Base-by-base conservation (phyloP, 2,888 invertebrate genomes). In the Unio delphinus region DNA sequence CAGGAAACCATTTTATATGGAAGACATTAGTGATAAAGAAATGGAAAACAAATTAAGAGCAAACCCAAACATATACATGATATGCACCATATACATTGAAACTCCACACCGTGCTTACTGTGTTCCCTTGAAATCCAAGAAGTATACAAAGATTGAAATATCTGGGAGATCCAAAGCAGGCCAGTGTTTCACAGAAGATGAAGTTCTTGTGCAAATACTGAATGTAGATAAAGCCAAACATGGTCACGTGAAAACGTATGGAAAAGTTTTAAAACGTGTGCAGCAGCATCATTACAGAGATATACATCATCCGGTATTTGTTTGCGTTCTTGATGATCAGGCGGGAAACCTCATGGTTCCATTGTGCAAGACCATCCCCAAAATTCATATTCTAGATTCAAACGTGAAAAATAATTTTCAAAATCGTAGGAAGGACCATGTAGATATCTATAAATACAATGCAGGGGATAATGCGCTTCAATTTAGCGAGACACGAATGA, bases 161-260 rank as follows among this genome's bases (percentile, higher is more conserved):
- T 74, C 73, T 34, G 81, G 81, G 11, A 55, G 81, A 45, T 71
- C 76, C 34, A 80, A 79, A 67, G 74, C 76, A 62, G 80, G 80
- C 30, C 74, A 78, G 60, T 70, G 68, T 23, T 82, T 76, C 64
- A 76, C 68, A 60, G 78, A 76, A 56, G 82, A 82, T 64, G 74
- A 74, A 67, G 82, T 80, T 45, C 71, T 80, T 5, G 82, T 82
- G 5, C 70, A 80, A 72, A 65, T 82, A 20, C 61, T 79, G 2
- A 71, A 69, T 30, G 34, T 56, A 58, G 61, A 70, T 26, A 63
- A 73, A 26, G 65, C 68, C 11, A 30, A 64, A 30, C 64, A 65
- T 23, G 45, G 45, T 45, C 45, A 1, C 1, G 69, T 69, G 18
- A 69, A 70, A 34, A n/a, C 63, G 58, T 68, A 64, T 34, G 73